Conservation (phyloP, 2,888 invertebrate species). For the Napeogenes sylphis region DNA sequence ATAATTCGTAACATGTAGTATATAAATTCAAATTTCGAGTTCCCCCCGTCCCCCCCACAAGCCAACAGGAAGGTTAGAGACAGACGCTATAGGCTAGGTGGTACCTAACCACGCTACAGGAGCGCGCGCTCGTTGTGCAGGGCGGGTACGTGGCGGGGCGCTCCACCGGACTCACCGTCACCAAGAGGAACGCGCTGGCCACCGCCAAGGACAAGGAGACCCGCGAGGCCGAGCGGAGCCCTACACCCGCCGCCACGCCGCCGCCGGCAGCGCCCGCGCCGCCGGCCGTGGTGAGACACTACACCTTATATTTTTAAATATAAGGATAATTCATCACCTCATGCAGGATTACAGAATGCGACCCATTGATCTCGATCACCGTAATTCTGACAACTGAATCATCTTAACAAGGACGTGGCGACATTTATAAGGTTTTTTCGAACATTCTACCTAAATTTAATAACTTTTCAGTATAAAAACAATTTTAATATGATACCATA, state of each 20-base stretch:
- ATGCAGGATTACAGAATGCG: no score
- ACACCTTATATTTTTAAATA: neutral
- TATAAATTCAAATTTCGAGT: neutral
- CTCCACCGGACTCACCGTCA: slow-evolving; percentile 81
- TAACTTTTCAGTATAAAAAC: no score
- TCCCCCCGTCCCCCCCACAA: slow-evolving; percentile 10
- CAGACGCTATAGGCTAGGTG: slow-evolving; percentile 71
- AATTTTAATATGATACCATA: no score
- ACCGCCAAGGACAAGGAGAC: slow-evolving; percentile 62
- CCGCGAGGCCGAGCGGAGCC: slow-evolving; percentile 52
- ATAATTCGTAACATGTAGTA: neutral
- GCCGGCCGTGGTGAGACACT: slow-evolving; percentile 46
- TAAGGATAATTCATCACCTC: no score
- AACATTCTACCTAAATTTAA: no score
- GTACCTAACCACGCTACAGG: slow-evolving; percentile 78
- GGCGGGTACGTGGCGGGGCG: slow-evolving; percentile 81
- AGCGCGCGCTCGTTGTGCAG: slow-evolving; percentile 82
- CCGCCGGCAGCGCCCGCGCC: slow-evolving; percentile 60
- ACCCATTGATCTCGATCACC: no score
- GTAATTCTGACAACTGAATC: no score
- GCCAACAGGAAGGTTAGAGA: slow-evolving; percentile 57
- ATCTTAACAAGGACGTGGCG: no score
- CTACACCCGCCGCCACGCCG: slow-evolving; percentile 49
- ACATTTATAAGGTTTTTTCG: no score
- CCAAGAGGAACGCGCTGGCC: slow-evolving; percentile 86